phyloP scores from a whole-genome alignment of 2,113 vertebrate genomes.

The Puffinus mauretanicus region DNA sequence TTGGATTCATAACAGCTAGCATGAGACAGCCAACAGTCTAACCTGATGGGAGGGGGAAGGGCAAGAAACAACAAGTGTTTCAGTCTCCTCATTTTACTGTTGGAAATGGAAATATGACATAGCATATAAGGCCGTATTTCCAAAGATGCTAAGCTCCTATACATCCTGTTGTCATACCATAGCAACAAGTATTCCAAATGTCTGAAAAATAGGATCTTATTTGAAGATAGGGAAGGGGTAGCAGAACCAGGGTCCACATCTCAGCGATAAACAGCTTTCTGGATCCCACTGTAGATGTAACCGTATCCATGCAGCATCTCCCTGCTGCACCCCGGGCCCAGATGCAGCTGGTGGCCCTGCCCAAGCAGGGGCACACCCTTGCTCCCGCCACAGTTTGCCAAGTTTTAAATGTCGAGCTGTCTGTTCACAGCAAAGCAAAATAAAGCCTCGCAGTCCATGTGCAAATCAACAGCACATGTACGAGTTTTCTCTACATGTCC shows the following conservation, averaged over 20 bases:
- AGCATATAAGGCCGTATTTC: not conserved
- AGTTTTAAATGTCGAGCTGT: not conserved
- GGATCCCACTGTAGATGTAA: not conserved
- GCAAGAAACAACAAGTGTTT: not conserved
- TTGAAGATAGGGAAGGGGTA: not conserved
- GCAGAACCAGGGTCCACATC: not conserved
- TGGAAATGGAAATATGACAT: not conserved
- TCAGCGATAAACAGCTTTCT: not conserved
- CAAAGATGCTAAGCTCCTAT: not conserved
- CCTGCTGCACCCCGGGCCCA: not conserved
- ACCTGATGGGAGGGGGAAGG: not conserved
- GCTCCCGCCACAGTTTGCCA: not conserved
- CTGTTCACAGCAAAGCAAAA: slow-evolving; percentile 10
- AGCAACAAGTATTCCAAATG: not conserved
- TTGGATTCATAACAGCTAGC: not conserved
- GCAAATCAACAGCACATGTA: slow-evolving; percentile 38
- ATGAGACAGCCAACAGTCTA: not conserved
- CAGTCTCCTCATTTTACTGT: not conserved
- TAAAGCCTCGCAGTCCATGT: not conserved
- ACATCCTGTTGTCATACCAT: not conserved
- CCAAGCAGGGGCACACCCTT: slow-evolving; percentile 9
- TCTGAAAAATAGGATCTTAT: not conserved
- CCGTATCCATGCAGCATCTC: not conserved
- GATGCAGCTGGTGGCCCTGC: slow-evolving; percentile 41
- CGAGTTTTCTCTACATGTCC: not conserved